Conservation (phyloP, 2,113 vertebrate genomes). For the Hyaena hyaena region DNA sequence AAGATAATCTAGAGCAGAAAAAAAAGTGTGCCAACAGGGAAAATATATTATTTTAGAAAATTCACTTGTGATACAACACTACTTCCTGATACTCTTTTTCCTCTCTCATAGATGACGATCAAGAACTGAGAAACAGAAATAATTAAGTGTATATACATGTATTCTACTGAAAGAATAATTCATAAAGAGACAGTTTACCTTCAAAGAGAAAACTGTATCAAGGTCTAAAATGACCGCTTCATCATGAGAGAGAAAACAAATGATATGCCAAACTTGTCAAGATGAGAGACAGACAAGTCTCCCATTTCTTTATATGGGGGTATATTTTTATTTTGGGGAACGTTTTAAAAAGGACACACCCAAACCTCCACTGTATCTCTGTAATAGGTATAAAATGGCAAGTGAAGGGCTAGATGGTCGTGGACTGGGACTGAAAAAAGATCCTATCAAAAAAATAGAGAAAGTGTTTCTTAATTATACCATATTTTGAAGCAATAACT, state of each 20-base stretch:
- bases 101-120: conserved; percentile 57
- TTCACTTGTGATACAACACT: conserved; percentile 52
- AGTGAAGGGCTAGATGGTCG: not conserved
- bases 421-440: not conserved
- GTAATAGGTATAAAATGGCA: not conserved
- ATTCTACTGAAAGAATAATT: conserved; percentile 76
- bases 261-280: not conserved
- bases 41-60: conserved; percentile 37
- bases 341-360: not conserved
- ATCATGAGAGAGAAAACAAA: conserved; percentile 55
- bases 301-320: not conserved
- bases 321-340: not conserved
- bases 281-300: not conserved
- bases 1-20: conserved; percentile 50
- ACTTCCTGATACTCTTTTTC: conserved; percentile 34
- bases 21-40: not conserved
- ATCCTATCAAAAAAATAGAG: not conserved
- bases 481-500: not conserved
- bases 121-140: conserved; percentile 66
- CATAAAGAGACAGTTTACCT: conserved; percentile 70
- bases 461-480: not conserved
- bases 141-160: conserved; percentile 66
- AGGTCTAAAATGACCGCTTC: conserved; percentile 67
- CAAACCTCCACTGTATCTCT: not conserved
- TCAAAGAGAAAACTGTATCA: conserved; percentile 63